Evolutionary conservation across 1,140 invertebrate species (phyloP), one percentile per base, ranked within the genome.

Genomic region (Drosophila obscura): DNA sequence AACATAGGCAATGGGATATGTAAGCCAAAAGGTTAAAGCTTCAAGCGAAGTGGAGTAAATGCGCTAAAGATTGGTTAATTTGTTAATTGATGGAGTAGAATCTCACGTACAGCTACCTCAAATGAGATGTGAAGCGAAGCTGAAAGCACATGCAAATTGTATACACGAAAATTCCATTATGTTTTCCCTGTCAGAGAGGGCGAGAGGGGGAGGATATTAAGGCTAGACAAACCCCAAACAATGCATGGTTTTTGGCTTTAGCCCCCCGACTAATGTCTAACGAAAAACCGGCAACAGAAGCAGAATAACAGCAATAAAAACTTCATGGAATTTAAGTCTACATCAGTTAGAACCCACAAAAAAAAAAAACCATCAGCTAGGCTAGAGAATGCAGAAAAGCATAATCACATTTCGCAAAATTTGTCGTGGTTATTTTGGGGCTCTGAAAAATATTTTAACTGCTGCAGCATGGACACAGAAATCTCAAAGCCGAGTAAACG

Each of bases 131-230:
- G 11, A 39, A 39, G 35, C 13, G 11, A 39, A 13, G 11, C 35
- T 1, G 43, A 69, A 76, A 67, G 72, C 67, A 76, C 67, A 76
- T 76, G 76, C 62, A 78, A 66, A 78, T 73, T 78, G 67, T 62
- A 72, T 78, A 78, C 73, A 78, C 76, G 76, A 73, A 67, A 78
- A 76, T 78, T 78, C 76, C 76, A 78, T 78, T 76, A 78, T 76
- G 67, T 72, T 76, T 73, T 62, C 9, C 31, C 13, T 35, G 26
- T 51, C 50, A 67, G 31, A 67, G 26, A 65, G 41, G 11, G 24
- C 8, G 53, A 45, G 61, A 39, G 15, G 19, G 26, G 44, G 62
- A 45, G 49, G 45, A 55, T 43, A 73, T 85, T 63, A 66, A 63
- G 80, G 80, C 80, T 65, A 58, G 77, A 67, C 75, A 64, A 49